A percentile compares a stretch with the other conserved stretches of the same genome.
These are phyloP conservation scores for Volucella zonaria DNA, from an alignment of 2,888 invertebrate genomes.

Conservation along the genomic window DNA sequence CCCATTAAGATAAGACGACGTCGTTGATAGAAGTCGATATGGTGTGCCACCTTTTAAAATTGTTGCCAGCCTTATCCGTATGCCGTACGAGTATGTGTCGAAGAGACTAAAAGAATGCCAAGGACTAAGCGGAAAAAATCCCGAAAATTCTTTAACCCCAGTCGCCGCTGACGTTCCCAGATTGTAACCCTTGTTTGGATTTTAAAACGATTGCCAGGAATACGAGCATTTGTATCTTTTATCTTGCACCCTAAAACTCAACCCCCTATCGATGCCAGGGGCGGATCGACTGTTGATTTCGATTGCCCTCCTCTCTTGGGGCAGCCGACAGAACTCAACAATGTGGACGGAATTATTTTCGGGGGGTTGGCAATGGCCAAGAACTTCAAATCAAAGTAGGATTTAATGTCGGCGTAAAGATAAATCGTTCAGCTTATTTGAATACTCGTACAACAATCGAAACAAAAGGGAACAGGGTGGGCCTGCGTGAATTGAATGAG, in stretches of 20 bases:
- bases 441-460: conserved; percentile 69
- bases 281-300: conserved; percentile 16
- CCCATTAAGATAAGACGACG: conserved; percentile 70
- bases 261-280: neutral
- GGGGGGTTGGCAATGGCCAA: conserved; percentile 8
- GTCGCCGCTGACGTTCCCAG: conserved; percentile 44
- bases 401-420: conserved; percentile 67
- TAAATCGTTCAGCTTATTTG: conserved; percentile 73
- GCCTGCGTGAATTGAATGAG: conserved; percentile 2
- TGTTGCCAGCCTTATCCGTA: conserved; percentile 41
- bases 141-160: conserved; percentile 38
- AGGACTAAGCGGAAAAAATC: conserved; percentile 12
- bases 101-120: conserved; percentile 51
- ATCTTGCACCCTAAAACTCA: conserved; percentile 20
- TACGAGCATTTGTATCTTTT: neutral
- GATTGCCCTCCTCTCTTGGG: neutral
- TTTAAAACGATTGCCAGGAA: conserved; percentile 68
- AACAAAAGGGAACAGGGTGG: conserved; percentile 14
- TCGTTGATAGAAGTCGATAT: conserved; percentile 53
- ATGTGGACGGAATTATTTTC: no score
- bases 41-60: conserved; percentile 48
- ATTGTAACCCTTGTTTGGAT: conserved; percentile 68
- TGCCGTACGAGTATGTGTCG: conserved; percentile 25
- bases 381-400: conserved; percentile 45
- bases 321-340: conserved; percentile 13